These are phyloP conservation scores for Lophotis ruficrista DNA, from an alignment of 2,113 vertebrate genomes.

Conservation along the genomic window DNA sequence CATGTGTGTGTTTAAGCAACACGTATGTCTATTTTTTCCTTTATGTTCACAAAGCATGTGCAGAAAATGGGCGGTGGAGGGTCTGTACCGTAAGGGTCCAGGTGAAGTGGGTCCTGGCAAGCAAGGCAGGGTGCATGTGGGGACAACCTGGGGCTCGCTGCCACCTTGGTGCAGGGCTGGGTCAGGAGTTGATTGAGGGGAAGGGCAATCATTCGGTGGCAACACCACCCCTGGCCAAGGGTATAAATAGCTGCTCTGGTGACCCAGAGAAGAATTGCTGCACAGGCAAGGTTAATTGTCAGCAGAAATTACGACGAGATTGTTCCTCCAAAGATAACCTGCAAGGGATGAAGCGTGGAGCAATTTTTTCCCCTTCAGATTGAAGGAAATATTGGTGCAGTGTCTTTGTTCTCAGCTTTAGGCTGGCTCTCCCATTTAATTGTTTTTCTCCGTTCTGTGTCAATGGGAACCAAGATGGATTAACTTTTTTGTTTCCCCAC, in stretches of 20 bases:
- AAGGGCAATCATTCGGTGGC: not conserved
- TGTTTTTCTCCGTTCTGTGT: not conserved
- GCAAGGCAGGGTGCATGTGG: not conserved
- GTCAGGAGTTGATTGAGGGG: not conserved
- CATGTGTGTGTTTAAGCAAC: not conserved
- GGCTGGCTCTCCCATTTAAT: not conserved
- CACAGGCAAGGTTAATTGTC: slow-evolving; percentile 8
- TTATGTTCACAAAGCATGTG: not conserved
- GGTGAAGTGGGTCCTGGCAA: not conserved
- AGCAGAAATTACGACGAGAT: slow-evolving; percentile 36
- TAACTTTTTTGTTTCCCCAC: not conserved
- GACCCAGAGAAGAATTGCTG: slow-evolving; percentile 28
- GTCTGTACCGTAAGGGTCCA: not conserved
- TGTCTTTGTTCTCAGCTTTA: slow-evolving; percentile 46
- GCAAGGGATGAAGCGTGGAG: not conserved
- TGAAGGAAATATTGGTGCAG: slow-evolving; percentile 32
- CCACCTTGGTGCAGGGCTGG: not conserved
- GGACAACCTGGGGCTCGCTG: fast-evolving
- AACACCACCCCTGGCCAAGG: not conserved
- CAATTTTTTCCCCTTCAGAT: slow-evolving; percentile 50
- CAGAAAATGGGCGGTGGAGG: not conserved
- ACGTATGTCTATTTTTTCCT: not conserved
- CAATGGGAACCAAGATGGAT: slow-evolving; percentile 17
- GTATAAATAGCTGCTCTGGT: slow-evolving; percentile 38
- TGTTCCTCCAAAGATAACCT: slow-evolving; percentile 56